Evolutionary conservation across 2,113 vertebrate species (phyloP).

Genomic region (Tauraco erythrolophus): DNA sequence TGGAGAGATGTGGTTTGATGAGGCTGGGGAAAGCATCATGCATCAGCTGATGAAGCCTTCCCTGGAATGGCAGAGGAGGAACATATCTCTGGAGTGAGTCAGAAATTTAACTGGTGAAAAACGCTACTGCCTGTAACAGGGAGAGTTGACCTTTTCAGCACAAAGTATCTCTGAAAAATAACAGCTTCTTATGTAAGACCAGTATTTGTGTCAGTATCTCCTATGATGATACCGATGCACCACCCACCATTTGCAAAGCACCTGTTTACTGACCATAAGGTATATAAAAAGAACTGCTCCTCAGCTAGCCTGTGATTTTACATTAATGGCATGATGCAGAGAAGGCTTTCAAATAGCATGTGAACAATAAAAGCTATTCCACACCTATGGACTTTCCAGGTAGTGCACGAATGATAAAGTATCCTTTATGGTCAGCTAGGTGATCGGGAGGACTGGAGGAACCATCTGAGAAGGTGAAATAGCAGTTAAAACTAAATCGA

Average conservation of each 20-base stretch:
- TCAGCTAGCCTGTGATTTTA: neutral
- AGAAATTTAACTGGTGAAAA: neutral
- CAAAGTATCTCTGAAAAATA: neutral
- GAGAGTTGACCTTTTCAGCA: neutral
- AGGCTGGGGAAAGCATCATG: neutral
- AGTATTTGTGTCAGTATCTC: neutral
- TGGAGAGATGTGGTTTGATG: neutral
- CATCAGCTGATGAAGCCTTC: neutral
- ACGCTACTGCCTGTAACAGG: neutral
- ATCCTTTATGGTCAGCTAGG: neutral
- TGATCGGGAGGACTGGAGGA: neutral
- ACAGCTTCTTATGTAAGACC: neutral
- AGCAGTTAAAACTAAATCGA: neutral
- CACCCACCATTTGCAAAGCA: constrained; percentile 8
- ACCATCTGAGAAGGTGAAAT: neutral
- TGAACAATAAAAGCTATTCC: neutral
- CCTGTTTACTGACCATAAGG: neutral
- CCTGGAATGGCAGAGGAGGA: neutral
- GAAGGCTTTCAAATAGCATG: neutral
- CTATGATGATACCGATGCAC: neutral
- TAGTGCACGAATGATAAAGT: neutral
- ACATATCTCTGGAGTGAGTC: accelerated
- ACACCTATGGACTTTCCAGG: neutral
- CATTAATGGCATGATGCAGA: neutral
- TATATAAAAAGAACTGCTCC: neutral